Conservation (phyloP, 2,113 vertebrate genomes). For the Hydropotes inermis region DNA sequence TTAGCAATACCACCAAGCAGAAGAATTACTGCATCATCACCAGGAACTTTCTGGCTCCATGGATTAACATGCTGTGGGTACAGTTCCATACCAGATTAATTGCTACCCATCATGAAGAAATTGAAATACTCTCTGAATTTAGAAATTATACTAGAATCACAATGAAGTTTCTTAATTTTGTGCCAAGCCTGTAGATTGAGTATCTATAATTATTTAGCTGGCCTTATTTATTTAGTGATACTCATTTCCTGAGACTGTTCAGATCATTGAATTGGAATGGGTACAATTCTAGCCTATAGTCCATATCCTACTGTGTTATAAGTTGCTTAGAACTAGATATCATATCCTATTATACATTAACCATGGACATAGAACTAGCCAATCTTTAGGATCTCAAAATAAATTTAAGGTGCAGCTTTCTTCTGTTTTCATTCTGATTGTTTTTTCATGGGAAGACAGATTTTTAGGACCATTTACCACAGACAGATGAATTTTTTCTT, state of each 20-base stretch:
- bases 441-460: background rate
- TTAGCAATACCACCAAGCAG: background rate
- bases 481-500: background rate
- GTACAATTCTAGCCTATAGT: background rate
- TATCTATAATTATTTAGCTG: conserved; percentile 13
- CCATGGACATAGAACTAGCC: background rate
- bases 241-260: conserved; percentile 37
- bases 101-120: conserved; percentile 26
- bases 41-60: background rate
- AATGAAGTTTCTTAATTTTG: conserved; percentile 12
- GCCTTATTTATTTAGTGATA: conserved; percentile 38
- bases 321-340: background rate
- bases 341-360: background rate
- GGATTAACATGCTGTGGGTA: background rate
- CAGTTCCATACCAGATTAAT: conserved; percentile 25
- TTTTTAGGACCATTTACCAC: background rate
- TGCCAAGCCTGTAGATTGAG: conserved; percentile 10
- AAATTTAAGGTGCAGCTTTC: background rate
- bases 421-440: conserved; percentile 7
- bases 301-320: background rate
- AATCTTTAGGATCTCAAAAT: background rate
- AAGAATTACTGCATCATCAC: background rate
- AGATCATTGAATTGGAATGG: conserved; percentile 40
- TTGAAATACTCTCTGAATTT: conserved; percentile 28
- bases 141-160: conserved; percentile 40